phyloP scores from a whole-genome alignment of 2,113 vertebrate species.

The Corythaeola cristata region DNA sequence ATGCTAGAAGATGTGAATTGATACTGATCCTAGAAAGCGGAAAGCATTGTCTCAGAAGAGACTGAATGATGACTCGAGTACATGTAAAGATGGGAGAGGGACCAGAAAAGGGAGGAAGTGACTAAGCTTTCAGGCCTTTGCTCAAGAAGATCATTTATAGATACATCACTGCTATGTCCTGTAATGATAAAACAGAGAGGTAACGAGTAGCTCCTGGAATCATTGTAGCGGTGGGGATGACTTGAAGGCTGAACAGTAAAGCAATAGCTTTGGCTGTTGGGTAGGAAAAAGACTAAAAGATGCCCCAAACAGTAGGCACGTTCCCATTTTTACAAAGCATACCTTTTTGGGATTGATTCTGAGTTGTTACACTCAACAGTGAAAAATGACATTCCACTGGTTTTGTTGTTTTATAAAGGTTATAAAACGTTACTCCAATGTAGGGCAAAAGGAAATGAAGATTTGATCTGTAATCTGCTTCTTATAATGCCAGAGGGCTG shows the following conservation, averaged over 20 bases:
- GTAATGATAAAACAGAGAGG: neutral
- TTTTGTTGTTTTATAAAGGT: conserved; percentile 2
- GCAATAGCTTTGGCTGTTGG: neutral
- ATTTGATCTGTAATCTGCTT: conserved; percentile 39
- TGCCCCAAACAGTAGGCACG: neutral
- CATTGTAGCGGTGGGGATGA: neutral
- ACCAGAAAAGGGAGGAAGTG: neutral
- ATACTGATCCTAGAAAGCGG: neutral
- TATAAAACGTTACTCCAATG: conserved; percentile 5
- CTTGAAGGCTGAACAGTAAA: neutral
- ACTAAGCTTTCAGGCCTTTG: neutral
- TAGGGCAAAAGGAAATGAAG: conserved; percentile 52
- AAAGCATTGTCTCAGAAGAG: neutral
- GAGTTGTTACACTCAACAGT: neutral
- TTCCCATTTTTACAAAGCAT: neutral
- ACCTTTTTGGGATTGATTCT: neutral
- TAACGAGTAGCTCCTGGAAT: neutral
- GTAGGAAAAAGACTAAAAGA: neutral
- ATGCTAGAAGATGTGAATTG: neutral
- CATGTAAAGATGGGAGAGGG: neutral
- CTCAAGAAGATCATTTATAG: neutral
- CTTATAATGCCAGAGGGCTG: conserved; percentile 34
- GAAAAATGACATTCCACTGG: conserved; percentile 16
- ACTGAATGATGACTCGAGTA: neutral
- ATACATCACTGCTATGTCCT: neutral